Conservation (phyloP, 2,888 invertebrate species). For the Pollenia griseotomentosa region DNA sequence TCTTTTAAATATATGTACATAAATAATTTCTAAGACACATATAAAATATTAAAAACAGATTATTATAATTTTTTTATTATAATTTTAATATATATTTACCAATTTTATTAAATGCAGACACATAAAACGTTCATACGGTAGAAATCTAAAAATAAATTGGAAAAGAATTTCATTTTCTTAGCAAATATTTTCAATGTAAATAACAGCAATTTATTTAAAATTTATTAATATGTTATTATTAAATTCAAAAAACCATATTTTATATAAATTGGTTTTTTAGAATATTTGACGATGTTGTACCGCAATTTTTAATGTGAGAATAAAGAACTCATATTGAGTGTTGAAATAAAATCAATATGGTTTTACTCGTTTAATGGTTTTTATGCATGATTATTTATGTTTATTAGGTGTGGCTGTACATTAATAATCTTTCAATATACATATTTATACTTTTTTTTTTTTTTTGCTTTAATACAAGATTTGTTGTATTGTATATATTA, state of each 20-base stretch:
- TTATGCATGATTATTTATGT: slow-evolving; percentile 23
- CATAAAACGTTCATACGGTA: too few species aligned
- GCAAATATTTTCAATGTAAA: background rate
- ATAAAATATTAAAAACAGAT: too few species aligned
- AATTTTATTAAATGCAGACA: too few species aligned
- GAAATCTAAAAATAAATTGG: background rate
- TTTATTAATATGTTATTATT: too few species aligned
- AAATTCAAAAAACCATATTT: background rate
- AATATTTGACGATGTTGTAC: background rate
- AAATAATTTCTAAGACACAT: too few species aligned
- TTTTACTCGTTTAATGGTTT: slow-evolving; percentile 27
- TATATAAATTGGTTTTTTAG: slow-evolving; percentile 28
- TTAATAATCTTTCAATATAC: background rate
- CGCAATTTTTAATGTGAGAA: background rate
- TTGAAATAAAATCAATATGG: slow-evolving; percentile 25
- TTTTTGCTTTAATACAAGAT: background rate
- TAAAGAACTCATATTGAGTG: slow-evolving; percentile 16
- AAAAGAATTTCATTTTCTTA: background rate
- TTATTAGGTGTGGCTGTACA: slow-evolving; percentile 2
- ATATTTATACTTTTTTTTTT: background rate
- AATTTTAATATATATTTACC: too few species aligned
- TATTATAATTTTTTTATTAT: too few species aligned
- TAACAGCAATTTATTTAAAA: background rate
- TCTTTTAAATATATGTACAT: too few species aligned
- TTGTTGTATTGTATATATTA: background rate